Evolutionary conservation across 2,888 invertebrate genomes (phyloP).

Genomic region (Oeneis ivallda): DNA sequence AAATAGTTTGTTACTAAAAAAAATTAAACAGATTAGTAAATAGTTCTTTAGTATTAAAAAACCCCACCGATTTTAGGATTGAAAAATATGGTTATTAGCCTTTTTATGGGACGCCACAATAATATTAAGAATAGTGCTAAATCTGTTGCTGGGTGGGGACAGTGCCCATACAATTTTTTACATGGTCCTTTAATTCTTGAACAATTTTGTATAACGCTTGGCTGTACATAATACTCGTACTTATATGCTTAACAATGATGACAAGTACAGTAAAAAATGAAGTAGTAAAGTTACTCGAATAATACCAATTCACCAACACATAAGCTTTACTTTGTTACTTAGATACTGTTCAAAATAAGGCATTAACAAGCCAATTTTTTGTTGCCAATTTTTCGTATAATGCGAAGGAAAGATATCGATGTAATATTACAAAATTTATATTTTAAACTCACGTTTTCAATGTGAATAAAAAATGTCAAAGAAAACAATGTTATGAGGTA

Average conservation of each 20-base stretch:
- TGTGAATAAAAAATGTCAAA: no score
- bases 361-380: slow-evolving; percentile 22
- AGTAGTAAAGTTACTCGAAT: slow-evolving; percentile 16
- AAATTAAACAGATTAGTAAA: no score
- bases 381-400: slow-evolving; percentile 17
- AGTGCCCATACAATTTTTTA: no score
- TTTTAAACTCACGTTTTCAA: neutral
- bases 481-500: neutral
- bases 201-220: slow-evolving; percentile 5
- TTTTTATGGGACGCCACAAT: no score
- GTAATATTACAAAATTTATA: neutral
- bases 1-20: no score
- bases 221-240: slow-evolving; percentile 2
- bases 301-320: slow-evolving; percentile 31
- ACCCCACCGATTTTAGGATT: no score
- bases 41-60: no score
- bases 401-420: slow-evolving; percentile 15
- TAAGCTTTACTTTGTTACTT: slow-evolving; percentile 26
- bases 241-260: slow-evolving; percentile 12
- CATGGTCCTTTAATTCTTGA: neutral
- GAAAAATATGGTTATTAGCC: no score
- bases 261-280: slow-evolving; percentile 15
- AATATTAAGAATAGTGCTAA: no score
- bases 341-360: slow-evolving; percentile 18
- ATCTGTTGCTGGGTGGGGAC: no score